Percentiles rank a stretch among this genome's conserved stretches.
These are phyloP conservation scores for Lycodopsis pacificus DNA, from an alignment of 2,797 vertebrate genomes.

Conservation along the genomic window DNA sequence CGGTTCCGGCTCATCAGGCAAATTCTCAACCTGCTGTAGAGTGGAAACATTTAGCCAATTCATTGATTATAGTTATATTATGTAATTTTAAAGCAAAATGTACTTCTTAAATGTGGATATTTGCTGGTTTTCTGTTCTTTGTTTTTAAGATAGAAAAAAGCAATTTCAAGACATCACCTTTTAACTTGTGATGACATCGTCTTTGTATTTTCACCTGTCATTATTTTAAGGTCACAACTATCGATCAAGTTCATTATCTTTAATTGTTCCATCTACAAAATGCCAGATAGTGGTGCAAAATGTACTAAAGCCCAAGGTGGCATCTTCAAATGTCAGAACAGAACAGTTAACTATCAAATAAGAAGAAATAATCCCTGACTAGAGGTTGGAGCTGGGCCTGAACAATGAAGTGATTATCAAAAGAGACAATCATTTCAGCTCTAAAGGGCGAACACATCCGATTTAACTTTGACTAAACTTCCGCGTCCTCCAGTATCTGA, in stretches of 20 bases:
- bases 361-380: not conserved
- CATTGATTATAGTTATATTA: not conserved
- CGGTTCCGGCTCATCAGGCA: not conserved
- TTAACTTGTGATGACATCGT: not conserved
- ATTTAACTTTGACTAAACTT: constrained; percentile 21
- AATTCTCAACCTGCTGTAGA: not conserved
- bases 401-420: not conserved
- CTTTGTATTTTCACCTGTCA: not conserved
- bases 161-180: not conserved
- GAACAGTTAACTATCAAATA: not conserved
- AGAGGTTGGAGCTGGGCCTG: not conserved
- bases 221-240: not conserved
- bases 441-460: constrained; percentile 9
- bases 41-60: not conserved
- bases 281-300: not conserved
- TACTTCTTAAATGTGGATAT: not conserved
- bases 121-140: not conserved
- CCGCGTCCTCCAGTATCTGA: not conserved
- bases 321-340: not conserved
- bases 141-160: not conserved
- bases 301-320: not conserved
- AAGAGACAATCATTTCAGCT: not conserved
- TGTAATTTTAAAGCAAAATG: not conserved
- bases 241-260: not conserved
- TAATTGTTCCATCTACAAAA: not conserved